Conservation (phyloP, 2,113 vertebrate genomes). For the Nymphicus hollandicus region DNA sequence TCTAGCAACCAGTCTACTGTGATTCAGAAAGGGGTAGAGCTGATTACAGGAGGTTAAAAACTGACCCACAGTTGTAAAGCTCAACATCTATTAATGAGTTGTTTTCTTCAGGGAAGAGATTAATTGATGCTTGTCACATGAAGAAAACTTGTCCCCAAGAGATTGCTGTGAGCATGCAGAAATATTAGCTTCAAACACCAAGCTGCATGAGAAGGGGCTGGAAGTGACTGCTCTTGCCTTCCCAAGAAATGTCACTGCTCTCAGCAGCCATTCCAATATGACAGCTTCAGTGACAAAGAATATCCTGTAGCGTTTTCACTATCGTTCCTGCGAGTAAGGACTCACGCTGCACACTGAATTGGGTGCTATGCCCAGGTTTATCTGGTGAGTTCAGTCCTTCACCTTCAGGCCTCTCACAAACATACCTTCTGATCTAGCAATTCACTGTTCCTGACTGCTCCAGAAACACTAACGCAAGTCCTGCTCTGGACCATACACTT, state of each 20-base stretch:
- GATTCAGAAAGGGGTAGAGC: not conserved
- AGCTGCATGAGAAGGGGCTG: not conserved
- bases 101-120: not conserved
- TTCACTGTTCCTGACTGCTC: not conserved
- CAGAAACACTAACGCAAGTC: not conserved
- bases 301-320: not conserved
- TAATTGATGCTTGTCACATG: not conserved
- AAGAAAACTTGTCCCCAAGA: not conserved
- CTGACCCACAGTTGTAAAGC: not conserved
- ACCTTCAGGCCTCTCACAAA: not conserved
- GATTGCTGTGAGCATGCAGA: not conserved
- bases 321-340: not conserved
- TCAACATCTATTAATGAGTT: not conserved
- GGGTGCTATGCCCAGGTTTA: rapidly evolving
- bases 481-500: not conserved
- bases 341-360: rapidly evolving
- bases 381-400: not conserved
- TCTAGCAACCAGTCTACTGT: not conserved
- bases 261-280: not conserved
- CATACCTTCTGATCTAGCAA: not conserved
- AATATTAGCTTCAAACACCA: not conserved
- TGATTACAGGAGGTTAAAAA: not conserved
- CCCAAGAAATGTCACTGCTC: not conserved
- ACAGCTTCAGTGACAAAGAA: not conserved
- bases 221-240: not conserved